These are phyloP conservation scores for Uloborus plumipes DNA, from an alignment of 2,888 invertebrate species.

Conservation along the genomic window DNA sequence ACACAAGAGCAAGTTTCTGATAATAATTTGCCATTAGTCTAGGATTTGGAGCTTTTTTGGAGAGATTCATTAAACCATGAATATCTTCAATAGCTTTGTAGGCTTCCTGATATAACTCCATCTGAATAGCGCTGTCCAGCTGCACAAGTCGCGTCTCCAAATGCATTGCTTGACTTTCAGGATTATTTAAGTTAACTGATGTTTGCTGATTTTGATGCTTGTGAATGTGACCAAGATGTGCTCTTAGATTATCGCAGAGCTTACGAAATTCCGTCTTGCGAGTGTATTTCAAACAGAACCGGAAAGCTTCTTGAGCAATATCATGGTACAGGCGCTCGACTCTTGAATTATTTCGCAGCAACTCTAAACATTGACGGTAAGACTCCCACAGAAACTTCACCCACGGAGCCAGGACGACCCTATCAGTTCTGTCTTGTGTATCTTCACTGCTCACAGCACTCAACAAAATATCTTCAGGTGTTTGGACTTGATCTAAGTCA, in stretches of 20 bases:
- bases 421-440: slow-evolving; percentile 93
- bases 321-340: slow-evolving; percentile 98
- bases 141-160: slow-evolving; percentile 96
- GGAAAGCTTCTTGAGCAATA: slow-evolving; percentile 94
- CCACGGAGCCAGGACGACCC: slow-evolving; percentile 98
- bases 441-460: slow-evolving; percentile 98
- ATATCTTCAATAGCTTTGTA: slow-evolving; percentile 99
- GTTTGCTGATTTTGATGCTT: slow-evolving; percentile 87
- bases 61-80: slow-evolving; percentile 94
- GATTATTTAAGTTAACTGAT: slow-evolving; percentile 84
- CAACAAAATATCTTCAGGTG: slow-evolving; percentile 72
- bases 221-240: slow-evolving; percentile 96
- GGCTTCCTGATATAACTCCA: slow-evolving; percentile 99
- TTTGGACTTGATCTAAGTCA: slow-evolving; percentile 94
- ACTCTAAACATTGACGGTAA: slow-evolving; percentile 97
- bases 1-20: slow-evolving; percentile 96
- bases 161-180: slow-evolving; percentile 96
- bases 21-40: slow-evolving; percentile 99
- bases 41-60: slow-evolving; percentile 95
- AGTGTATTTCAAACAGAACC: slow-evolving; percentile 96
- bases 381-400: slow-evolving; percentile 99
- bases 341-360: slow-evolving; percentile 94
- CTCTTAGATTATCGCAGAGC: slow-evolving; percentile 89
- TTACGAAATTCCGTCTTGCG: slow-evolving; percentile 99
- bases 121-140: slow-evolving; percentile 96